Evolutionary conservation across 2,797 vertebrate species (phyloP).

Genomic region (Mus spretus): DNA sequence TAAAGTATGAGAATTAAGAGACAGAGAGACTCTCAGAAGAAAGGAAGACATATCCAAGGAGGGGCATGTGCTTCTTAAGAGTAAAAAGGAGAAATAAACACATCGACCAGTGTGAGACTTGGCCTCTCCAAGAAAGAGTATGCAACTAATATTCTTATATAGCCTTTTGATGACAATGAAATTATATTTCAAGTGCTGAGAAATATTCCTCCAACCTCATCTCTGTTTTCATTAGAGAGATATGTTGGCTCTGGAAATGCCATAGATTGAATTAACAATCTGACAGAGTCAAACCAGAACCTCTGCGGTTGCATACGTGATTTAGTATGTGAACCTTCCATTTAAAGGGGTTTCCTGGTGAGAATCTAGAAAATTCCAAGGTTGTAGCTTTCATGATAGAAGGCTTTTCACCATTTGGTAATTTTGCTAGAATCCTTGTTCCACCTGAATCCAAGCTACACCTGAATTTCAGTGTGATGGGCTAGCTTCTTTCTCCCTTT

Average conservation of each 20-base stretch:
- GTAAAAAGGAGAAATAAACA: not conserved
- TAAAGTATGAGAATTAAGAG: not conserved
- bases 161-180: not conserved
- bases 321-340: not conserved
- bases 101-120: no score
- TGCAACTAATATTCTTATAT: not conserved
- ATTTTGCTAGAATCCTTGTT: not conserved
- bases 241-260: not conserved
- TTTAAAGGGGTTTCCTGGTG: not conserved
- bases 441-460: not conserved
- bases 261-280: not conserved
- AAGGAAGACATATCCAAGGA: not conserved
- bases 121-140: not conserved
- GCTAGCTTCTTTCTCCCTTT: not conserved
- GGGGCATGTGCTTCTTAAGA: no score
- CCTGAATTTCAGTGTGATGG: not conserved
- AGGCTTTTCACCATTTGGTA: not conserved
- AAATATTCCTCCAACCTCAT: fast-evolving
- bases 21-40: not conserved
- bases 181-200: not conserved
- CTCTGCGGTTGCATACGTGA: no score
- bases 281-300: not conserved
- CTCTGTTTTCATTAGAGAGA: not conserved
- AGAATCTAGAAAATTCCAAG: not conserved
- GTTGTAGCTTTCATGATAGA: not conserved